Base-by-base conservation (phyloP, 2,113 vertebrate genomes). In the Trematomus loennbergii region DNA sequence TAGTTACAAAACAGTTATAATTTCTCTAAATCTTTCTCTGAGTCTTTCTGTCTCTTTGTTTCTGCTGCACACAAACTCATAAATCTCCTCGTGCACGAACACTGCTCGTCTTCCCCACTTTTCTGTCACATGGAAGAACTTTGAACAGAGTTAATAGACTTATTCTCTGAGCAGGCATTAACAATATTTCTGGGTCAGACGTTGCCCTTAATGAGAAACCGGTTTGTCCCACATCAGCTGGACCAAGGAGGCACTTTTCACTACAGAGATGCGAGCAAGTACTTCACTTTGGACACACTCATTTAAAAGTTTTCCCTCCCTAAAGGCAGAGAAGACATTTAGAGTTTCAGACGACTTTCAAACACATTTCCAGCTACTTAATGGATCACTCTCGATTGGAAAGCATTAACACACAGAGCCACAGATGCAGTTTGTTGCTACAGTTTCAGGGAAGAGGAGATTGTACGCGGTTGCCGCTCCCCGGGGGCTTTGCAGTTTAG, bases 261-360 rank as follows among this genome's bases (percentile, higher is more conserved):
- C 60, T 36, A 49, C 67, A 77, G 75, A 79, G 69, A 70, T 71
- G 79, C 3, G 45, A 76, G 46, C 50, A 57, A 72, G 62, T 64
- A 48, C 73, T 78, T 81, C 46, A 68, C 68, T 84, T 70, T 74
- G 8, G 20, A 61, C 50, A 18, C 6, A 29, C 68, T 80, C 54
- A 77, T 82, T 78, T 82, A 58, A 82, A 79, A 82, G 65, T 79
- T 79, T 58, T 10, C 63, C 9, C 13, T 66, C 78, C 77, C 60
- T 52, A 2, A 43, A 74, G 79, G 74, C 73, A 22, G 49, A 79
- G 18, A 5, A 72, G 52, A 57, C 61, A 61, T 66, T 59, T 54
- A 3, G 20, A 65, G 62, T 53, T 76, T 83, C 68, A 82, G 70
- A 81, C 72, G 72, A 78, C 49, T 67, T 67, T 55, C 46, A 63